Percentiles rank a stretch among this genome's conserved stretches.
Conservation (phyloP, 2,888 invertebrate species). For the Megalurothrips usitatus region DNA sequence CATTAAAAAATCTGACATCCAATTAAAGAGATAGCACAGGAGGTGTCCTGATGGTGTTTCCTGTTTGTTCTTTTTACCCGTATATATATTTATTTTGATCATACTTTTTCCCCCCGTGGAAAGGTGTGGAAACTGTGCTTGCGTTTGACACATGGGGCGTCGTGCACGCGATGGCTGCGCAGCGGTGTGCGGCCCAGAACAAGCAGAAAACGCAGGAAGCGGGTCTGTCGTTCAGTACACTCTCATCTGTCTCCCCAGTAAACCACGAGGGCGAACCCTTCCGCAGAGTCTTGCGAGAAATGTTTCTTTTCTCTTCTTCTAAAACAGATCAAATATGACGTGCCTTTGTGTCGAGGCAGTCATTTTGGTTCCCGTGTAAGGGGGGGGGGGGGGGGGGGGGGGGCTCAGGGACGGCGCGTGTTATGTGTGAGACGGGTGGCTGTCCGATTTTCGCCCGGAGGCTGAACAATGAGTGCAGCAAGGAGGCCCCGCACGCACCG, state of each 20-base stretch:
- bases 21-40: conserved; percentile 23
- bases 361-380: too few relatives aligned
- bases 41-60: conserved; percentile 11
- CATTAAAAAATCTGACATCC: conserved; percentile 25
- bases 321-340: too few relatives aligned
- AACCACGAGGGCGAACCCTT: too few relatives aligned
- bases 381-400: too few relatives aligned
- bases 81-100: background rate
- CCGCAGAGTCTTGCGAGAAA: too few relatives aligned
- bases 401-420: background rate
- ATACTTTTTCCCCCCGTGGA: background rate
- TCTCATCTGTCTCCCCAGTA: background rate
- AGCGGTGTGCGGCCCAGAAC: background rate
- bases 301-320: too few relatives aligned
- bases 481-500: background rate
- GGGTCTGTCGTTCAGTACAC: background rate
- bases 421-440: conserved; percentile 1
- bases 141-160: background rate
- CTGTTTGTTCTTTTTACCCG: background rate
- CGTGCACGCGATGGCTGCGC: background rate
- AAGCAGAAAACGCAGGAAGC: background rate
- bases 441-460: conserved; percentile 14
- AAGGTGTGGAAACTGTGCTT: conserved; percentile 3
- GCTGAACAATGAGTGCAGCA: background rate
- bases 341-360: too few relatives aligned